These are phyloP conservation scores for Lates japonicus DNA, from an alignment of 2,797 vertebrate species.

Conservation along the genomic window DNA sequence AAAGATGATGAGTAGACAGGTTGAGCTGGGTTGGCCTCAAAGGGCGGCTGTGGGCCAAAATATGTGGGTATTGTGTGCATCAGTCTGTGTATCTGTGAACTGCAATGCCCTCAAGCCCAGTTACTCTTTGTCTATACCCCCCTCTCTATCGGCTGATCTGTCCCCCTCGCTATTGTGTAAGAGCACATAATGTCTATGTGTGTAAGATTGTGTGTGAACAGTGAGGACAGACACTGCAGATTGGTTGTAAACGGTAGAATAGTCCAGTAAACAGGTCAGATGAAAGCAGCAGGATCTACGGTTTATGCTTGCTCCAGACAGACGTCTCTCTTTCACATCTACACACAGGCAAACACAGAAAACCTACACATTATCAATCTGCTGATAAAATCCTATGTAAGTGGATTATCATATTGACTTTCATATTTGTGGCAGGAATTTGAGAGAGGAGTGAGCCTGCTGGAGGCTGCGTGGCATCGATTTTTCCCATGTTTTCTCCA, in stretches of 20 bases:
- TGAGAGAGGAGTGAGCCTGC: constrained; percentile 59
- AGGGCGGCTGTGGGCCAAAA: constrained; percentile 59
- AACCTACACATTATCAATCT: constrained; percentile 30
- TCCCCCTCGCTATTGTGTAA: constrained; percentile 57
- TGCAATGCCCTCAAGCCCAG: constrained; percentile 54
- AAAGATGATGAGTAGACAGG: constrained; percentile 70
- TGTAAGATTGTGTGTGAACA: constrained; percentile 37
- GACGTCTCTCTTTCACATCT: background rate
- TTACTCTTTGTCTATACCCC: constrained; percentile 60
- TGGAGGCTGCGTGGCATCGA: constrained; percentile 63
- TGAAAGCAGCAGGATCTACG: constrained; percentile 28
- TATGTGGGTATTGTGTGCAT: constrained; percentile 68
- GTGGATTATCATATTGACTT: constrained; percentile 71
- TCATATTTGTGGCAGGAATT: constrained; percentile 69
- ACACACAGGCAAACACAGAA: constrained; percentile 32
- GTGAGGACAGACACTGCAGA: constrained; percentile 35
- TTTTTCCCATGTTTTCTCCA: constrained; percentile 62
- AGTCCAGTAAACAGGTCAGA: constrained; percentile 50
- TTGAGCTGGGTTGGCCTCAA: constrained; percentile 52
- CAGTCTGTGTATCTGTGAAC: constrained; percentile 63
- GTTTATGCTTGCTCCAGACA: constrained; percentile 12
- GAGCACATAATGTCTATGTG: constrained; percentile 30
- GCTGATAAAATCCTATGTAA: constrained; percentile 51
- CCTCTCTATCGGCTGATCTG: constrained; percentile 45
- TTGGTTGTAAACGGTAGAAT: constrained; percentile 45